phyloP scores from a whole-genome alignment of 2,113 vertebrate genomes.

The Aphyosemion australe region DNA sequence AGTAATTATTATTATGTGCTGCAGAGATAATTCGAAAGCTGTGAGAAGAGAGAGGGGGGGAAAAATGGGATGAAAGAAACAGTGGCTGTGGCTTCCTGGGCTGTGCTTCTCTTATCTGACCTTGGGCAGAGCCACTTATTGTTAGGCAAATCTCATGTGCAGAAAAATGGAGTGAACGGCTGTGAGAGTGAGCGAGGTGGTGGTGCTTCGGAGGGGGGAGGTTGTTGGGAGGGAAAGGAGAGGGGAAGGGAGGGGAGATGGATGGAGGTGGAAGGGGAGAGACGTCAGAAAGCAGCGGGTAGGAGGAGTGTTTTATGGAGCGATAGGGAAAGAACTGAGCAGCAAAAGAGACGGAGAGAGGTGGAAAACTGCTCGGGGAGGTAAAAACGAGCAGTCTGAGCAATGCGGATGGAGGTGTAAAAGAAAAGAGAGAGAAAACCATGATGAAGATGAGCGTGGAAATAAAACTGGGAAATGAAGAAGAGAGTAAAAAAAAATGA shows the following conservation, averaged over 20 bases:
- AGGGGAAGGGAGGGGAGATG: conserved; percentile 45
- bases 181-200: conserved; percentile 65
- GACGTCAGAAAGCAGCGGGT: conserved; percentile 69
- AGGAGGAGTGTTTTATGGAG: conserved; percentile 76
- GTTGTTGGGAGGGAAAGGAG: conserved; percentile 23
- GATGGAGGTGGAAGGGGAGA: conserved; percentile 65
- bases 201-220: conserved; percentile 15
- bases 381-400: conserved; percentile 32
- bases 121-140: conserved; percentile 86
- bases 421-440: conserved; percentile 9
- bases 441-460: conserved; percentile 29
- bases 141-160: conserved; percentile 86
- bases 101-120: conserved; percentile 85
- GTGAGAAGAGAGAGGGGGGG: conserved; percentile 74
- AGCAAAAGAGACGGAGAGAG: conserved; percentile 48
- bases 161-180: conserved; percentile 75
- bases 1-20: conserved; percentile 88
- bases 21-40: conserved; percentile 85
- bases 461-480: conserved; percentile 54
- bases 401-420: conserved; percentile 21
- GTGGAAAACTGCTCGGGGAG: conserved; percentile 51
- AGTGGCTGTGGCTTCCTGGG: conserved; percentile 81
- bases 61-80: conserved; percentile 81
- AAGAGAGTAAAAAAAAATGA: conserved; percentile 9
- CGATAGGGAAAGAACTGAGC: conserved; percentile 65